phyloP scores from a whole-genome alignment of 2,113 vertebrate species.

The Boulengeromyrus knoepffleri region DNA sequence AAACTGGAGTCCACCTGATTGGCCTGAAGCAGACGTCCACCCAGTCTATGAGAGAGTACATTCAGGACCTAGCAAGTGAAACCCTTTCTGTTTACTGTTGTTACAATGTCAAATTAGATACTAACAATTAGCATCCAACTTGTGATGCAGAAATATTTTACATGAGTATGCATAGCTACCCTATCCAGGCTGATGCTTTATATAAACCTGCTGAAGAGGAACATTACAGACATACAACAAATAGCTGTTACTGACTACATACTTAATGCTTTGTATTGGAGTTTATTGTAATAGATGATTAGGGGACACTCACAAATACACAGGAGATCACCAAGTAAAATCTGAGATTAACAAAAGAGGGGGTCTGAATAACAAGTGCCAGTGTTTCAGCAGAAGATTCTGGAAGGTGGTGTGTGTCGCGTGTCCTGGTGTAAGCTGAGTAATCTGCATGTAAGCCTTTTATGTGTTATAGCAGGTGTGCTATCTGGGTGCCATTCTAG shows the following conservation, averaged over 20 bases:
- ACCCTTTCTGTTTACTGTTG: not conserved
- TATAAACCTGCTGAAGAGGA: not conserved
- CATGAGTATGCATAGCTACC: not conserved
- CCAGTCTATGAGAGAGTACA: not conserved
- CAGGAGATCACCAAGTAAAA: not conserved
- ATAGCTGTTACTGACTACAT: not conserved
- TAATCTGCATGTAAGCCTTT: not conserved
- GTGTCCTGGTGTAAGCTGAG: not conserved
- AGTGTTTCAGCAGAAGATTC: not conserved
- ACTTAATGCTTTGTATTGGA: not conserved
- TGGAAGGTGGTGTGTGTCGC: not conserved
- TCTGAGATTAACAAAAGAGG: not conserved
- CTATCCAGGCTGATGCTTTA: not conserved
- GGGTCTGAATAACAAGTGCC: not conserved
- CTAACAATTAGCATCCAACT: not conserved
- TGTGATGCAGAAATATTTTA: not conserved
- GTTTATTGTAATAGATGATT: not conserved
- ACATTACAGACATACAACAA: not conserved
- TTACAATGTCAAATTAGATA: not conserved
- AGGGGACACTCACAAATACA: not conserved
- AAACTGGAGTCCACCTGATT: not conserved
- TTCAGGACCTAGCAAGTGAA: not conserved
- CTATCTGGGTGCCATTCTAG: not conserved
- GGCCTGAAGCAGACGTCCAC: not conserved
- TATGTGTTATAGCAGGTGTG: not conserved